These are phyloP conservation scores for Formica aserva DNA, from an alignment of 2,888 invertebrate genomes.

Conservation along the genomic window DNA sequence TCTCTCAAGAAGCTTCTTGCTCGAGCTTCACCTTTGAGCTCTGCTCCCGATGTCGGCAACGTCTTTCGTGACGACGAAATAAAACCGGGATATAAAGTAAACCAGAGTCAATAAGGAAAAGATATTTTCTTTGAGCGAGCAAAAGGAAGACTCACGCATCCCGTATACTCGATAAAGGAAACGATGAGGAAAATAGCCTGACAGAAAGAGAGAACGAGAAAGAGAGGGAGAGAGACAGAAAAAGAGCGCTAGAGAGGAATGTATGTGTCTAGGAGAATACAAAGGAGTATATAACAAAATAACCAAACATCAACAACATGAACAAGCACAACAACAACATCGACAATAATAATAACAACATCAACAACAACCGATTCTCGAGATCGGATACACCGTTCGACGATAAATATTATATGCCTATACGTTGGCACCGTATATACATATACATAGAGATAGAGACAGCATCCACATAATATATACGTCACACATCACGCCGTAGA, in stretches of 20 bases:
- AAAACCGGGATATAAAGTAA: conserved; percentile 47
- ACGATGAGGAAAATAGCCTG: conserved; percentile 55
- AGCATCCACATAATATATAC: conserved; percentile 72
- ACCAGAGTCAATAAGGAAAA: conserved; percentile 44
- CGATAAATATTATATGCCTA: conserved; percentile 25
- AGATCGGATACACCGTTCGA: conserved; percentile 60
- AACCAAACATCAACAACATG: conserved; percentile 64
- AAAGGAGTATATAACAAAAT: conserved; percentile 45
- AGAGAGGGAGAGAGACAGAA: conserved; percentile 46
- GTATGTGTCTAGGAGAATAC: conserved; percentile 52
- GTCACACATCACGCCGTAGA: conserved; percentile 83
- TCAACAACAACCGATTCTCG: conserved; percentile 49
- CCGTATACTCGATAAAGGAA: conserved; percentile 58
- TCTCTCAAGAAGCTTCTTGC: conserved; percentile 48
- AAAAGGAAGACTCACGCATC: conserved; percentile 69
- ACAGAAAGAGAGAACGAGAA: conserved; percentile 39
- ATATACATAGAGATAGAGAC: conserved; percentile 60
- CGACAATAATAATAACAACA: conserved; percentile 54
- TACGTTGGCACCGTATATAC: conserved; percentile 55
- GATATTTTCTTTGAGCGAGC: conserved; percentile 46
- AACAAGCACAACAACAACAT: conserved; percentile 66
- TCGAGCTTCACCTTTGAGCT: conserved; percentile 35
- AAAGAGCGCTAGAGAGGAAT: conserved; percentile 41
- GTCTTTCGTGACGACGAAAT: conserved; percentile 46
- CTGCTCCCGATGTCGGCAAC: conserved; percentile 16